Percentiles rank a stretch among this genome's conserved stretches.
Conservation (phyloP, 2,113 vertebrate genomes). For the Nannospalax galili region DNA sequence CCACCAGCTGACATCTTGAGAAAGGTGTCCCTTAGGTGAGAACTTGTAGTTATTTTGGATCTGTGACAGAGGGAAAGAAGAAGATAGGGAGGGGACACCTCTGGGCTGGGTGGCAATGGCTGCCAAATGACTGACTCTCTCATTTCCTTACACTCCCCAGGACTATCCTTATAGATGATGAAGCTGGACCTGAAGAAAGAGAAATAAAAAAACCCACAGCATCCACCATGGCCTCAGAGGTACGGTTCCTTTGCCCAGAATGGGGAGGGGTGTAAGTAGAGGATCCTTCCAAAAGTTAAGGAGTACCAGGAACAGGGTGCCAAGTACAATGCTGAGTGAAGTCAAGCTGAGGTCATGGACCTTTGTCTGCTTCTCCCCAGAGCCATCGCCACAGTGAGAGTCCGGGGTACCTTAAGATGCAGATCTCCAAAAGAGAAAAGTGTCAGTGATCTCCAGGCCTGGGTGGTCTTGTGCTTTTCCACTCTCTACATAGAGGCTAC, state of each 20-base stretch:
- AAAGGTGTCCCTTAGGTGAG: background rate
- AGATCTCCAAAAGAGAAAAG: background rate
- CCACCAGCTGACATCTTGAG: background rate
- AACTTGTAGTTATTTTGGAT: background rate
- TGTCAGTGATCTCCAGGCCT: background rate
- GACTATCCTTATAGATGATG: constrained; percentile 26
- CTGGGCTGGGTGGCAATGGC: background rate
- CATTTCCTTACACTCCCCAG: constrained; percentile 49
- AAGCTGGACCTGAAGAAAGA: background rate
- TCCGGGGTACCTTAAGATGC: background rate
- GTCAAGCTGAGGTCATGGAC: background rate
- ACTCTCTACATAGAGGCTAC: background rate
- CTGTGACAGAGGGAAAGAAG: no score
- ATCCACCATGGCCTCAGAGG: background rate
- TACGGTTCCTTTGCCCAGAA: background rate
- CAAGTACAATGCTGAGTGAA: rapidly evolving
- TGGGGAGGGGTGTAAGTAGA: background rate
- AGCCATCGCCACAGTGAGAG: background rate
- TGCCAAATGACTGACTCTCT: background rate
- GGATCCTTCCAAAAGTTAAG: background rate
- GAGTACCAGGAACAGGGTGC: background rate
- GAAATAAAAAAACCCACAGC: background rate
- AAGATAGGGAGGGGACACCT: rapidly evolving
- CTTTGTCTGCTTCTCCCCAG: background rate
- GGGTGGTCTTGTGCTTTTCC: background rate